Evolutionary conservation across 1,140 invertebrate genomes (phyloP).

Genomic region (Piezodorus guildinii): DNA sequence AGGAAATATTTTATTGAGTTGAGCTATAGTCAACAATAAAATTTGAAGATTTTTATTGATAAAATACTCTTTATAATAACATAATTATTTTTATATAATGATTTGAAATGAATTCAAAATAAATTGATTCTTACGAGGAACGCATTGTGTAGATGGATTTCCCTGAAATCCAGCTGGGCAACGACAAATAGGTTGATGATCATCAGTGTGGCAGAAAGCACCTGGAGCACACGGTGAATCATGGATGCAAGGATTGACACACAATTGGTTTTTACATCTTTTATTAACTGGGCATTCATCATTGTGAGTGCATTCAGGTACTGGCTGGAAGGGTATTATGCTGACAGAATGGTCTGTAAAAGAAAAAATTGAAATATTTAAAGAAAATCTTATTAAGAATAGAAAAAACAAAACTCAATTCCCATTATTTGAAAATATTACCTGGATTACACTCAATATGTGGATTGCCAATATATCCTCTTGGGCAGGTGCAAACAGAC

Average conservation of each 20-base stretch:
- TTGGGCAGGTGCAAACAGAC: conserved; percentile 63
- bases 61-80: too few species aligned
- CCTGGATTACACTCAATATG: conserved; percentile 61
- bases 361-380: too few species aligned
- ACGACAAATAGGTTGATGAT: conserved; percentile 61
- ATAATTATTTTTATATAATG: too few species aligned
- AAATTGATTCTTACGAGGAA: conserved; percentile 52
- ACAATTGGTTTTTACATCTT: conserved; percentile 60
- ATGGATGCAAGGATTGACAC: conserved; percentile 62
- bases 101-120: not conserved
- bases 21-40: too few species aligned
- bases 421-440: conserved; percentile 31
- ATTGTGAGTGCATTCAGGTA: conserved; percentile 59
- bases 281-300: conserved; percentile 61
- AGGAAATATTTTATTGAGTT: too few species aligned
- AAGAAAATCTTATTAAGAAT: not conserved
- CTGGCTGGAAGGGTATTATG: conserved; percentile 34
- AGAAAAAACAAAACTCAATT: not conserved
- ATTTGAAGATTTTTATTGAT: too few species aligned
- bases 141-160: conserved; percentile 56
- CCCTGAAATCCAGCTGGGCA: conserved; percentile 67
- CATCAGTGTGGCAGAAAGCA: conserved; percentile 63
- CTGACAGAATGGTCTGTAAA: too few species aligned
- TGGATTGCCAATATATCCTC: conserved; percentile 69
- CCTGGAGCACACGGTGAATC: conserved; percentile 57